phyloP scores from a whole-genome alignment of 1,140 invertebrate genomes.

The Calycopis cecrops region DNA sequence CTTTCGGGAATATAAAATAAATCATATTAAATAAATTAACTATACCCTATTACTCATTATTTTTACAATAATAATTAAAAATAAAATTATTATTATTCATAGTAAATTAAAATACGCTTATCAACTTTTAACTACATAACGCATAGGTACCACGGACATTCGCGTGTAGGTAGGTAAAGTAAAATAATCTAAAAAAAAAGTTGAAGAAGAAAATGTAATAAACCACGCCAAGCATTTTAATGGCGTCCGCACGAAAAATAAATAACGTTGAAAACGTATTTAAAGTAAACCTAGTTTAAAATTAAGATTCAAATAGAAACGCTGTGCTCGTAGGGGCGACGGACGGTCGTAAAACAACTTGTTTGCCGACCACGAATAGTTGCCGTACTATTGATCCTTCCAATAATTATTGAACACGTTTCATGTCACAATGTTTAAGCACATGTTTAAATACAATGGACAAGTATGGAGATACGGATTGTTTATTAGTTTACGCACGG shows the following conservation, averaged over 20 bases:
- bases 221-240: slow-evolving; percentile 12
- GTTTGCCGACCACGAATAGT: slow-evolving; percentile 67
- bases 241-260: slow-evolving; percentile 16
- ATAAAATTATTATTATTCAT: too few relatives aligned
- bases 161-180: not conserved
- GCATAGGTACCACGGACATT: not conserved
- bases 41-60: too few relatives aligned
- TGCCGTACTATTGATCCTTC: slow-evolving; percentile 71
- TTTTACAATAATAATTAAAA: too few relatives aligned
- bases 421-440: slow-evolving; percentile 68
- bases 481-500: slow-evolving; percentile 62
- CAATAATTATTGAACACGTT: slow-evolving; percentile 74
- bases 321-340: slow-evolving; percentile 39
- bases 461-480: slow-evolving; percentile 52
- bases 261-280: slow-evolving; percentile 36
- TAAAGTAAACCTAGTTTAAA: slow-evolving; percentile 57
- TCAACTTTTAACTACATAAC: too few relatives aligned
- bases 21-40: too few relatives aligned
- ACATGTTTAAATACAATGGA: slow-evolving; percentile 62
- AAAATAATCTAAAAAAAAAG: slow-evolving; percentile 4
- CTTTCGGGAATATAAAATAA: too few relatives aligned
- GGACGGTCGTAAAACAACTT: slow-evolving; percentile 57
- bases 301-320: slow-evolving; percentile 71
- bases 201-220: slow-evolving; percentile 19
- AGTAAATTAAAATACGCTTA: too few relatives aligned